Evolutionary conservation across 2,113 vertebrate genomes (phyloP), one percentile per base, ranked within the genome.

Genomic region (Carlito syrichta): DNA sequence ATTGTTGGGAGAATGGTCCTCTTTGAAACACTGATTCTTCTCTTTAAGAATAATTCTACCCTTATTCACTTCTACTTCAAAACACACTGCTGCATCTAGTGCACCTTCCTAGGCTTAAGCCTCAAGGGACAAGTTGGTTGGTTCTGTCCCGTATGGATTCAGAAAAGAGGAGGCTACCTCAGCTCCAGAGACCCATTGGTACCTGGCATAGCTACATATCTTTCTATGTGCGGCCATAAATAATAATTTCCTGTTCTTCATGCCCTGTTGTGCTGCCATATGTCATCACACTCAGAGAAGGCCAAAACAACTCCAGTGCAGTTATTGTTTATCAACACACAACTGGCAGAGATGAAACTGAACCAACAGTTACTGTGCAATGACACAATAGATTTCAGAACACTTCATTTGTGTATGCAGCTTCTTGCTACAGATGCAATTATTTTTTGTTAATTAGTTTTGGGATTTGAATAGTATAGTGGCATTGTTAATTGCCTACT

Each of bases 371-470:
- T 52, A 63, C n/a, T 38, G 0, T 71, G 58, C 40, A 54, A 63
- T 9, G 56, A 43, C 11, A 82, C 22, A 60, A 76, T 23, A 60
- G 32, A 83, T 85, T 96, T 74, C 50, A 87, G 40, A 23, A 63
- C 27, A 62, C 40, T 82, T 5, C 16, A 52, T 77, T 90, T 63
- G 3, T 48, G 52, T 60, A 10, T 32, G 40, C 27, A 79, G 12
- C 48, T 94, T 79, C 92, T 68, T n/a, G 58, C 7, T 83, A 79
- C 23, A 86, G 32, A 58, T 63, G n/a, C 27, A 30, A 76, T 91
- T 83, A 82, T 66, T 83, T 95, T 93, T 69, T 63, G 48, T 60
- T 89, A 97, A 78, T 23, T 62, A 79, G 50, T 74, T 54, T 88
- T 50, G 77, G 43, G 25, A 2, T 91, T n/a, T 91, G 71, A 38